A percentile compares a stretch with the other conserved stretches of the same genome.
Conservation (phyloP, 1,140 invertebrate species). For the Protaetia brevitarsis region DNA sequence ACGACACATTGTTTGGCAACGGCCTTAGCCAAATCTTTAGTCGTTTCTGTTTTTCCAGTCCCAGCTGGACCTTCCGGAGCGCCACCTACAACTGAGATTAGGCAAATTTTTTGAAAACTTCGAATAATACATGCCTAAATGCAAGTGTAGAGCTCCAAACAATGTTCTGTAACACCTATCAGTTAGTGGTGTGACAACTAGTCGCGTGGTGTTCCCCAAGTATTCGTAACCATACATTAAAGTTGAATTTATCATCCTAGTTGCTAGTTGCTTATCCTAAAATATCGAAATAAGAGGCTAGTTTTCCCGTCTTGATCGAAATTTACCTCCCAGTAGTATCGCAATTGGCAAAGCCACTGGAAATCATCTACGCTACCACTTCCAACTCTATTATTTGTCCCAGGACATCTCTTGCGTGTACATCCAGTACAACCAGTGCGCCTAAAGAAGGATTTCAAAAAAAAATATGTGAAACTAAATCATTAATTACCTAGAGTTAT, state of each 20-base stretch:
- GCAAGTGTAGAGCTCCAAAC: conserved; percentile 84
- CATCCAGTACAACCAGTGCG: conserved; percentile 86
- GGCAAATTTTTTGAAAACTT: neutral
- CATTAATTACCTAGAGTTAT: conserved; percentile 74
- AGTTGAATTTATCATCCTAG: conserved; percentile 89
- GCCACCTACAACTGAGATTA: conserved; percentile 55
- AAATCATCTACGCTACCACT: conserved; percentile 78
- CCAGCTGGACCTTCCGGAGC: conserved; percentile 94
- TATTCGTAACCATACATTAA: conserved; percentile 95
- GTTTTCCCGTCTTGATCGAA: neutral
- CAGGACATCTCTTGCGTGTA: conserved; percentile 87
- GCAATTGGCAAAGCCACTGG: conserved; percentile 81
- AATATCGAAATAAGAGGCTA: no score
- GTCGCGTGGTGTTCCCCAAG: conserved; percentile 81
- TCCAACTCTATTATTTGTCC: conserved; percentile 65
- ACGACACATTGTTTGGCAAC: conserved; percentile 95
- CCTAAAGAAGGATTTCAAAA: conserved; percentile 51
- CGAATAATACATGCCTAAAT: conserved; percentile 55
- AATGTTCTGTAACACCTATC: conserved; percentile 91
- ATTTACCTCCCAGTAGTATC: conserved; percentile 92
- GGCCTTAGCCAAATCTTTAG: conserved; percentile 94
- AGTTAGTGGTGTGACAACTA: conserved; percentile 89
- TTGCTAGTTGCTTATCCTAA: conserved; percentile 65
- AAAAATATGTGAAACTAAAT: neutral
- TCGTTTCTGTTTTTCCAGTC: conserved; percentile 95